These are phyloP conservation scores for Troglohyphantes excavatus DNA, from an alignment of 2,888 invertebrate genomes.

Conservation along the genomic window DNA sequence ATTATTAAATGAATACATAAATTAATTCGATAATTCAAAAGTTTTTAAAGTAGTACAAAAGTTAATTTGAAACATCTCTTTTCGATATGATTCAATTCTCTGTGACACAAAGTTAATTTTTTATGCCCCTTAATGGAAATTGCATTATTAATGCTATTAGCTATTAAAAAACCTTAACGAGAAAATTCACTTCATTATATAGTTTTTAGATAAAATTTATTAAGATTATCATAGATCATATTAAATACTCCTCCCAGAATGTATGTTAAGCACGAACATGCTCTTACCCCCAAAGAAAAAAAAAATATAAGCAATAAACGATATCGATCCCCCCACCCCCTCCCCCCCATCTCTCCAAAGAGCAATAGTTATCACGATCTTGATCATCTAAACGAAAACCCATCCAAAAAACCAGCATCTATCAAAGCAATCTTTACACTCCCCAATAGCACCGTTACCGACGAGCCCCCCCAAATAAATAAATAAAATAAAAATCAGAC, in stretches of 20 bases:
- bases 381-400: slow-evolving; percentile 7
- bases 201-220: not conserved
- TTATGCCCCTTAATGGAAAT: not conserved
- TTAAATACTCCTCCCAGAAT: not conserved
- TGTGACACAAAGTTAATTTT: not conserved
- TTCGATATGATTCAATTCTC: not conserved
- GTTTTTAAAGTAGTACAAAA: too few species aligned
- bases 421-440: slow-evolving; percentile 57
- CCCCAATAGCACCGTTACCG: not conserved
- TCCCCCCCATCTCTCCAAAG: too few species aligned
- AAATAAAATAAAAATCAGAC: slow-evolving; percentile 71
- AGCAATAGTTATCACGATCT: slow-evolving; percentile 24
- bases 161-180: not conserved
- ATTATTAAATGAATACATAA: too few species aligned
- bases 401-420: slow-evolving; percentile 31
- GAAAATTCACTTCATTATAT: not conserved
- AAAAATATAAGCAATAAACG: not conserved
- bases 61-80: too few species aligned
- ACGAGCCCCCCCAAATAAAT: slow-evolving; percentile 36
- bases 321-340: not conserved
- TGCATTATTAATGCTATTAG: not conserved
- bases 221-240: not conserved
- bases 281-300: not conserved
- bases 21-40: too few species aligned
- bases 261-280: not conserved